phyloP scores from a whole-genome alignment of 2,888 invertebrate genomes.

The Onthophagus sagittarius region DNA sequence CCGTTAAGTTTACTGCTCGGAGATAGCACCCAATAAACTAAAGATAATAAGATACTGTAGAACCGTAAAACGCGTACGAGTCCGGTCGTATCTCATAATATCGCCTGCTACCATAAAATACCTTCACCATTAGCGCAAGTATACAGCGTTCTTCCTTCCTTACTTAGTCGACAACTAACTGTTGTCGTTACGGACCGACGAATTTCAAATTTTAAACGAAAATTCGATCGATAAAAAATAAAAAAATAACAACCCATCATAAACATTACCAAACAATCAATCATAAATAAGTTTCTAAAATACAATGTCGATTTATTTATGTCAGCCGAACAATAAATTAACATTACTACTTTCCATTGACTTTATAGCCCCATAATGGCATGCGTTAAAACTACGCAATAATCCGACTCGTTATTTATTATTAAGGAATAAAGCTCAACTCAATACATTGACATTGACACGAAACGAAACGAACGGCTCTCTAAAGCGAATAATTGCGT shows the following conservation, averaged over 20 bases:
- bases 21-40: not conserved
- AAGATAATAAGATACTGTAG: not conserved
- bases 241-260: not conserved
- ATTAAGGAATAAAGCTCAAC: not conserved
- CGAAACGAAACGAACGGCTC: not conserved
- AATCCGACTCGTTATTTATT: not conserved
- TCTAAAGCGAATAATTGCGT: not conserved
- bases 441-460: not conserved
- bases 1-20: not conserved
- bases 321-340: no score
- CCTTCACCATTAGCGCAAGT: not conserved
- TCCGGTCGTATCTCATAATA: not conserved
- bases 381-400: not conserved
- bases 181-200: not conserved
- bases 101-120: not conserved
- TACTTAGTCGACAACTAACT: not conserved
- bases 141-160: not conserved
- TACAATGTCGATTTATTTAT: no score
- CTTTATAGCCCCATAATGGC: not conserved
- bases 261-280: not conserved
- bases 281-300: not conserved
- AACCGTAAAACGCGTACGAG: not conserved
- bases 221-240: not conserved
- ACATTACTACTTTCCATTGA: not conserved
- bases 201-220: not conserved